These are phyloP conservation scores for Pristionchus fissidentatus DNA, from an alignment of 2,888 invertebrate genomes.

Conservation along the genomic window DNA sequence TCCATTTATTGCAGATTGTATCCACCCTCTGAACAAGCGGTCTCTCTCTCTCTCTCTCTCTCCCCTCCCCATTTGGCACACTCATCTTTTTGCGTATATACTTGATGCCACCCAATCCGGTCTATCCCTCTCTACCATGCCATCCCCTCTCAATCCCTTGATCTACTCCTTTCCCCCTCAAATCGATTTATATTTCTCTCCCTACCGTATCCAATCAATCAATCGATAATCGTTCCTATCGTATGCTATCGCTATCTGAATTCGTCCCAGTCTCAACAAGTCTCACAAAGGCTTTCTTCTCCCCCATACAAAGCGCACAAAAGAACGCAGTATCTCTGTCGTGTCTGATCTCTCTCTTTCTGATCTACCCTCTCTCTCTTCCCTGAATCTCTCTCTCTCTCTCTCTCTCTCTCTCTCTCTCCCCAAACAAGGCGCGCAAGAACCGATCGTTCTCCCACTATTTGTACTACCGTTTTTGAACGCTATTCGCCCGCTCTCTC, in stretches of 20 bases:
- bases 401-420: slow-evolving; percentile 18
- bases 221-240: too few relatives aligned
- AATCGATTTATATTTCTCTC: slow-evolving; percentile 19
- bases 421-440: slow-evolving; percentile 36
- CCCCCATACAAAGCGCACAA: not conserved
- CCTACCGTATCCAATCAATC: slow-evolving; percentile 8
- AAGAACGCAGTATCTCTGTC: not conserved
- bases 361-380: slow-evolving; percentile 25
- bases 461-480: slow-evolving; percentile 42
- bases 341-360: slow-evolving; percentile 25
- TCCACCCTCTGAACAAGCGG: not conserved
- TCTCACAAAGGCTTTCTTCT: slow-evolving; percentile 1
- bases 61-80: slow-evolving; percentile 36
- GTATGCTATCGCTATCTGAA: slow-evolving; percentile 8
- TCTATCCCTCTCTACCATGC: not conserved
- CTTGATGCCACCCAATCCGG: slow-evolving; percentile 10
- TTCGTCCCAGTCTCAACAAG: slow-evolving; percentile 14
- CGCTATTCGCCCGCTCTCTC: slow-evolving; percentile 26
- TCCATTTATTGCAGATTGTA: not conserved
- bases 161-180: too few relatives aligned
- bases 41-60: slow-evolving; percentile 32
- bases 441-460: slow-evolving; percentile 37
- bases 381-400: slow-evolving; percentile 9
- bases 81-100: slow-evolving; percentile 28
- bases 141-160: not conserved